Base-by-base conservation (phyloP, 2,888 invertebrate genomes). In the Eubasilissa splendida region DNA sequence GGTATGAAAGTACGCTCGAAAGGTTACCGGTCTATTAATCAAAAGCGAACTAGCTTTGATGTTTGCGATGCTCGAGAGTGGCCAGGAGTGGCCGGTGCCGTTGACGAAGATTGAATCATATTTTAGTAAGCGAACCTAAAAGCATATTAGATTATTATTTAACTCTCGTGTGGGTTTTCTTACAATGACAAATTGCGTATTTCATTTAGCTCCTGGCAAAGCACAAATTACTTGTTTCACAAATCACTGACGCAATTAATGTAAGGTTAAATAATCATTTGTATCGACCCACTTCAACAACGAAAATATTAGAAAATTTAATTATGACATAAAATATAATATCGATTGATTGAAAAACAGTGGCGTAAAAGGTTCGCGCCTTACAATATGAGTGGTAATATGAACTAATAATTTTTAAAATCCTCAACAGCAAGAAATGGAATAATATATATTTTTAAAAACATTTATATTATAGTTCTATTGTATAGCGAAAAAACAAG, bases 151-250 rank as follows among this genome's bases (percentile, higher is more conserved):
- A 63, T 63, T 42, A 33, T 31, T 12, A 12, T 33, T 33, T 12
- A 31, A 63, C 31, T 33, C 12, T 10, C 5, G 42, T n/a, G 63
- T 63, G 63, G 63, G 63, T 12, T 31, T 31, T 11, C 12, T 63
- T 63, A 42, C 42, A 63, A 33, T 63, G 63, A 63, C 63, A 63
- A 63, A 63, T 63, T 31, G 42, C 63, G 31, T 10, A 63, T 63
- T 63, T 63, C 11, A 63, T 63, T 63, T 63, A 33, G 63, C 63
- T 63, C 12, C 63, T 63, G 63, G 63, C 63, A 9, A 63, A 63
- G 31, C n/a, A 31, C 42, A 63, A 63, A 12, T 33, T 63, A 63
- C 33, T 63, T 63, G 33, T 63, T 63, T 31, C 60, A 63, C 60
- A 22, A 14, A 31, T 4, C 31, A 11, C 12, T 63, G 63, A 63